Evolutionary conservation across 2,113 vertebrate species (phyloP).

Genomic region (Pterocles burchelli): DNA sequence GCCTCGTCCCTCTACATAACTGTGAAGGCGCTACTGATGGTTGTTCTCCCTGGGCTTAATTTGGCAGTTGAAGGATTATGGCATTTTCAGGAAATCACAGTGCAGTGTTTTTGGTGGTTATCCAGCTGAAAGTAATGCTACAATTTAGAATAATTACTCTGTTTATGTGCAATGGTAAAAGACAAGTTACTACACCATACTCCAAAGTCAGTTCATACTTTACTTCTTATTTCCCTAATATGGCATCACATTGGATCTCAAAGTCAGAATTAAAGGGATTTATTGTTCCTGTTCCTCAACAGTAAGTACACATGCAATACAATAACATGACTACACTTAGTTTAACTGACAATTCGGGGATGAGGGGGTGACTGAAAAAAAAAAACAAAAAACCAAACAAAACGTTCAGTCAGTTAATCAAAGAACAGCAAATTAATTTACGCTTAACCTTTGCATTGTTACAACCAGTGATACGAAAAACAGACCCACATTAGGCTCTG

Average conservation of each 20-base stretch:
- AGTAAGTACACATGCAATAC: background rate
- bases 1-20: conserved; percentile 74
- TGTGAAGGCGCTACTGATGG: conserved; percentile 50
- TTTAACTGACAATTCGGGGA: background rate
- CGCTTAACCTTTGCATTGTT: background rate
- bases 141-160: conserved; percentile 74
- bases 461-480: background rate
- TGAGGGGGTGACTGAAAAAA: accelerated
- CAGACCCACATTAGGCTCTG: background rate
- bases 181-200: conserved; percentile 64
- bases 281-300: background rate
- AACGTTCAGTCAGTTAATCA: background rate
- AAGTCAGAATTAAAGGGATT: conserved; percentile 28
- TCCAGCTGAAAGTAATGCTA: conserved; percentile 68
- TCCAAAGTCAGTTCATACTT: conserved; percentile 56
- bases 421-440: background rate
- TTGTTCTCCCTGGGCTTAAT: conserved; percentile 73
- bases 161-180: conserved; percentile 75
- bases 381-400: too few relatives aligned
- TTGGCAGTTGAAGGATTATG: conserved; percentile 83
- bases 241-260: background rate
- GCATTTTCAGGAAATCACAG: conserved; percentile 83
- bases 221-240: background rate
- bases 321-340: background rate
- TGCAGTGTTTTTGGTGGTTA: conserved; percentile 80